These are phyloP conservation scores for Orientallactaga sibirica DNA, from an alignment of 2,797 vertebrate species.

Conservation along the genomic window DNA sequence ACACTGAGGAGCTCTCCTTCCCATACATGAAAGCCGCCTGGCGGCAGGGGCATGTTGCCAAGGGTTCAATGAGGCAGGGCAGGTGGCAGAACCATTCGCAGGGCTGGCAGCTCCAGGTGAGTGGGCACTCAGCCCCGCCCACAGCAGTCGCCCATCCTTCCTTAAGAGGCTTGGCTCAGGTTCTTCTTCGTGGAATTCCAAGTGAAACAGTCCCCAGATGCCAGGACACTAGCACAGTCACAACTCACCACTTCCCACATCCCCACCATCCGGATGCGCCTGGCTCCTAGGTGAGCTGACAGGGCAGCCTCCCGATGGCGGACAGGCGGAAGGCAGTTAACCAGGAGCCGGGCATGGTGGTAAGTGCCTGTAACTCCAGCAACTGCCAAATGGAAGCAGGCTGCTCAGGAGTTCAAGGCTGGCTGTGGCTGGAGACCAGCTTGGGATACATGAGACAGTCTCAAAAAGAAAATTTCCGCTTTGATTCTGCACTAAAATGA, in stretches of 20 bases:
- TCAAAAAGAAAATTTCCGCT: no score
- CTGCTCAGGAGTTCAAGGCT: no score
- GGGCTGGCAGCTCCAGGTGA: neutral
- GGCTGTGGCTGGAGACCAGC: no score
- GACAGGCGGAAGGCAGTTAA: neutral
- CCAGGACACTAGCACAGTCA: neutral
- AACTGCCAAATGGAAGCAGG: no score
- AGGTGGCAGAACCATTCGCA: neutral
- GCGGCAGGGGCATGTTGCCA: neutral
- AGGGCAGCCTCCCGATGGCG: neutral
- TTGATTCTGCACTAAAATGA: no score
- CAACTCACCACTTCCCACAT: neutral
- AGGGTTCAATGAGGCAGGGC: neutral
- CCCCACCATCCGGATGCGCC: neutral
- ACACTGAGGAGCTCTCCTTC: neutral
- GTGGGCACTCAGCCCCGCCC: neutral
- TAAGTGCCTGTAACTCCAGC: no score
- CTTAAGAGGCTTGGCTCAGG: neutral
- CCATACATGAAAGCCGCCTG: neutral
- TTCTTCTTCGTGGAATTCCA: constrained; percentile 13
- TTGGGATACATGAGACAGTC: neutral
- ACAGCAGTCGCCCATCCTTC: neutral
- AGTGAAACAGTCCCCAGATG: neutral
- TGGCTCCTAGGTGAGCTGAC: neutral
- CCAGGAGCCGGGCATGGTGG: no score